A percentile compares a stretch with the other conserved stretches of the same genome.
Evolutionary conservation across 2,113 vertebrate species (phyloP).

Genomic region (Clinocottus analis): DNA sequence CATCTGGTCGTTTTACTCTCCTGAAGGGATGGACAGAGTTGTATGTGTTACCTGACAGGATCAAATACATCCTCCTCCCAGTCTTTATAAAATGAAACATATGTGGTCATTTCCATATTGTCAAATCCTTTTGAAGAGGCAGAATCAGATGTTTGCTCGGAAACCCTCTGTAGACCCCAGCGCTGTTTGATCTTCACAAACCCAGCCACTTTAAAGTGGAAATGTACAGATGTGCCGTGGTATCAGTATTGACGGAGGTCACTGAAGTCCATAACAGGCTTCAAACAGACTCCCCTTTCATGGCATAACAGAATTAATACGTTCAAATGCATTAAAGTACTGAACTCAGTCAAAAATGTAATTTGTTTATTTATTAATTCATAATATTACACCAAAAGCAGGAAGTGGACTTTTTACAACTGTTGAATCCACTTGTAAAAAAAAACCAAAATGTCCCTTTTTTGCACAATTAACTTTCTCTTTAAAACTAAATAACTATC

Average conservation of each 20-base stretch:
- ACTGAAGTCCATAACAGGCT: conserved; percentile 26
- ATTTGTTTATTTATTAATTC: no score
- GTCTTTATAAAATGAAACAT: conserved; percentile 63
- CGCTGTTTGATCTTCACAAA: conserved; percentile 69
- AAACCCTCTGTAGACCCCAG: conserved; percentile 52
- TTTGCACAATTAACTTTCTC: not conserved
- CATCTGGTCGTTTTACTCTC: not conserved
- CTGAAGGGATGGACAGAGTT: not conserved
- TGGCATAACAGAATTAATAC: not conserved
- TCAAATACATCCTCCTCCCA: conserved; percentile 54
- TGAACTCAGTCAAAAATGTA: no score
- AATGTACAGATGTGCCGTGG: conserved; percentile 69
- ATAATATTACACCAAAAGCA: no score
- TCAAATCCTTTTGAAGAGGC: conserved; percentile 68
- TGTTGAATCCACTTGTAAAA: not conserved
- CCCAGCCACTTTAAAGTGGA: conserved; percentile 72
- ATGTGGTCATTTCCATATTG: conserved; percentile 70
- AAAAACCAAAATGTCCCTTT: not conserved
- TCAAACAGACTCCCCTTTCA: conserved; percentile 47
- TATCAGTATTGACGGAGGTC: conserved; percentile 42
- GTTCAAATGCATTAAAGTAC: conserved; percentile 6
- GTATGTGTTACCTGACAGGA: conserved; percentile 44
- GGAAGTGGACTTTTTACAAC: not conserved
- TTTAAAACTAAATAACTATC: not conserved
- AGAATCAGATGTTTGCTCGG: conserved; percentile 59